Base-by-base conservation (phyloP, 2,888 invertebrate species). In the Orthosia cruda region DNA sequence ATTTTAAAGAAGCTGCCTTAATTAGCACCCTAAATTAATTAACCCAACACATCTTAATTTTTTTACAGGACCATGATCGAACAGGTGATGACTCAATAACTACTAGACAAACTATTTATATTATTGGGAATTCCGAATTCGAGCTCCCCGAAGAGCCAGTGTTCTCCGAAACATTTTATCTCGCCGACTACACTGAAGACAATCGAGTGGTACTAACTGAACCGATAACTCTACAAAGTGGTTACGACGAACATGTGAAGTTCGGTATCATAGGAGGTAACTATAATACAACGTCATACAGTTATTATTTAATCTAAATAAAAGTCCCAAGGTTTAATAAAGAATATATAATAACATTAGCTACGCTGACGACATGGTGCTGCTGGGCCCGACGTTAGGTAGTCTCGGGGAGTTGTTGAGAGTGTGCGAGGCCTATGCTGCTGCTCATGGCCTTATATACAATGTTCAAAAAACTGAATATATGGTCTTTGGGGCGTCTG, bases 111-210 rank as follows among this genome's bases (percentile, higher is more conserved):
- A 93, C 91, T 20, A 78, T 97, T 11, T 92, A 89, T 23, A 93
- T 97, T 45, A 79, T 88, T 63, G 92, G 94, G 15, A 94, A 96
- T 83, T 84, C 91, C 18, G 89, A 92, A 55, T 94, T 94, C 79
- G 91, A 93, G 86, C 89, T 97, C 54, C 96, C 97, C 1, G 95
- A 94, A 52, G 95, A 95, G 66, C 97, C 95, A 26, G 88, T 94
- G 26, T 97, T 97, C 89, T 88, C 92, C 2, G 86, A 93, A 85
- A 79, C 96, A 16, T 95, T 94, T 80, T 97, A 97, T 85, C 87
- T 92, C 45, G 97, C 94, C 15, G 89, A 89, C 40, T 97, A 97
- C 81, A 92, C 92, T 2, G 84, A 82, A 9, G 89, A 91, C 20
- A 83, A 93, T 71, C 84, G 88, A 74, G 70, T 95, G 40, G 72